Evolutionary conservation across 2,888 invertebrate species (phyloP), one percentile per base, ranked within the genome.

Genomic region (Watsonalla binaria): DNA sequence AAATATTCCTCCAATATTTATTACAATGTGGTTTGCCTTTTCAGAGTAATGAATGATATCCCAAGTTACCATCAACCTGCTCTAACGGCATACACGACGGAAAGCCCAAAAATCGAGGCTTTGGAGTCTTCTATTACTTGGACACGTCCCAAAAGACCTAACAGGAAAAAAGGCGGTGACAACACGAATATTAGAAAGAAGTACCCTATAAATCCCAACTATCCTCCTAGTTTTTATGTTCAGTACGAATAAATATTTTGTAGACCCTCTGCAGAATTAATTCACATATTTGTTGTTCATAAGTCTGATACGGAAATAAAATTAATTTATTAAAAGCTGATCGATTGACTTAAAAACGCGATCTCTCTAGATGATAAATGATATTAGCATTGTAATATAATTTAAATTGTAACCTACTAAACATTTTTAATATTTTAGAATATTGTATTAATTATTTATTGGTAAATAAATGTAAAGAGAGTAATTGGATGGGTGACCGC

Each of bases 41-140:
- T 49, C 64, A 80, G 80, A 55, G 53, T 63, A 24, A 53, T 46
- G 37, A 61, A 37, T 8, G 55, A 51, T n/a, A 24, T 51, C 8
- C 51, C 54, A 13, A 42, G 11, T 11, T 11, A 42, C 8, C 11
- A 11, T 11, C 42, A 11, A 42, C 11, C 42, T 42, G 5, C 42
- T 42, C 11, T 9, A 11, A 54, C 58, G 11, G 56, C 61, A 15
- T 52, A 54, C 15, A 61, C 66, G 1, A 57, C 64, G 6, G 59
- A 60, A 14, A 61, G 62, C 33, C 15, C 56, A 0, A 61, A 48
- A 0, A 50, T 55, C 2, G 62, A 66, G 6, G 56, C 72, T 4
- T 72, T 72, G 0, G 86, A 82, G 52, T 54, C 81, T n/a, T 77
- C 85, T 0, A 54, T 87, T n/a, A 78, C 84, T 0, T 89, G 88